phyloP scores from a whole-genome alignment of 2,888 invertebrate species.

The Melanchra persicariae region DNA sequence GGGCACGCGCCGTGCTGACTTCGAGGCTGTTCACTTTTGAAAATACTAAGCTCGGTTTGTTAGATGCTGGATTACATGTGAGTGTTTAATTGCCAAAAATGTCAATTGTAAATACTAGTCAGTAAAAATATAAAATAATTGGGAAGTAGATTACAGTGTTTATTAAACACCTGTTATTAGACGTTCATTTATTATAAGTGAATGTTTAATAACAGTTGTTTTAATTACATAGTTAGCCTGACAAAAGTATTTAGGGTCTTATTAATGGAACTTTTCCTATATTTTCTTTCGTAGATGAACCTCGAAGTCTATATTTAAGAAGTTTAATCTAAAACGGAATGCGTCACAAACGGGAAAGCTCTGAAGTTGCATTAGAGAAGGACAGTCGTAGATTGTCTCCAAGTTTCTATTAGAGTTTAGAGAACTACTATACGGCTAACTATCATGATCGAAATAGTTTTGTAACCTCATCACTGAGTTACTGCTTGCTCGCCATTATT shows the following conservation, averaged over 20 bases:
- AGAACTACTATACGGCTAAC: constrained; percentile 8
- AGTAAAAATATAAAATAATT: not conserved
- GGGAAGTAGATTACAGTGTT: too few relatives aligned
- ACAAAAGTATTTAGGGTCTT: not conserved
- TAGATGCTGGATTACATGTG: not conserved
- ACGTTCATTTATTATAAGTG: not conserved
- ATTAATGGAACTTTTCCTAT: not conserved
- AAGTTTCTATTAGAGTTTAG: constrained; percentile 7
- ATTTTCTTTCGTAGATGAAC: not conserved
- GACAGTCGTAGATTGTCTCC: constrained; percentile 20
- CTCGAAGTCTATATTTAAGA: not conserved
- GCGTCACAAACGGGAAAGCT: constrained; percentile 2
- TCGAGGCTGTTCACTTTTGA: constrained; percentile 31
- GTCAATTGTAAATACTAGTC: not conserved
- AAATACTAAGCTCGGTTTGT: not conserved
- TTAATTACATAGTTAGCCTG: not conserved
- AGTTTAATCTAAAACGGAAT: constrained; percentile 29
- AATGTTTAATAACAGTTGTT: not conserved
- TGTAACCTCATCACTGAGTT: constrained; percentile 14
- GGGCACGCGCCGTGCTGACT: constrained; percentile 25
- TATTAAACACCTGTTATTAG: too few relatives aligned
- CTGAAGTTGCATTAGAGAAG: constrained; percentile 20
- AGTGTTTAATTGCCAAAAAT: constrained; percentile 1
- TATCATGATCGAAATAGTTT: constrained; percentile 41
- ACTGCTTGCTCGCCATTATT: not conserved